phyloP scores from a whole-genome alignment of 1,140 invertebrate species.

The Drosophila jambulina region DNA sequence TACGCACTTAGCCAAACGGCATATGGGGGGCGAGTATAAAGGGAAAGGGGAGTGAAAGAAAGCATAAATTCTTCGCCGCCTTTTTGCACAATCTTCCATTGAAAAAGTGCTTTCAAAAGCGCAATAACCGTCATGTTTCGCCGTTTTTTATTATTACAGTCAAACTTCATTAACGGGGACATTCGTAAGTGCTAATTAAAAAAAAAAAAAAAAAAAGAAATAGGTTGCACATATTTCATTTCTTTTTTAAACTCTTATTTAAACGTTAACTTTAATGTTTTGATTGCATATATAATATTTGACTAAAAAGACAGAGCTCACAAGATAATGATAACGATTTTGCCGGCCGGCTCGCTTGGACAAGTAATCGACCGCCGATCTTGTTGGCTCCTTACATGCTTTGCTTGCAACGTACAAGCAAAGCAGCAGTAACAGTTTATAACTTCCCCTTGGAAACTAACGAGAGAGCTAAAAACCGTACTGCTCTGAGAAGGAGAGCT shows the following conservation, averaged over 20 bases:
- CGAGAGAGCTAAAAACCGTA: too few species aligned
- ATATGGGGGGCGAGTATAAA: background rate
- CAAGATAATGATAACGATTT: too few species aligned
- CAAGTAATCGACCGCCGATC: too few species aligned
- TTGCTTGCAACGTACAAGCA: background rate
- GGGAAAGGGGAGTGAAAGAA: conserved; percentile 18
- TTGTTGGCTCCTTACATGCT: background rate
- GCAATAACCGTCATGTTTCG: conserved; percentile 39
- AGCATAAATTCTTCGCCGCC: conserved; percentile 46
- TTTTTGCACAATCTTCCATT: conserved; percentile 52
- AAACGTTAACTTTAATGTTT: too few species aligned
- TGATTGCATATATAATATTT: too few species aligned
- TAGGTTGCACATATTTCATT: too few species aligned
- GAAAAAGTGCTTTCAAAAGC: conserved; percentile 67
- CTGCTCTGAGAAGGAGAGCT: too few species aligned
- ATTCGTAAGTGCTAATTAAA: background rate
- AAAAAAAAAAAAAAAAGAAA: too few species aligned
- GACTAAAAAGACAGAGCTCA: too few species aligned
- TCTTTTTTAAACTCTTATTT: too few species aligned
- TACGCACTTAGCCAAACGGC: conserved; percentile 41
- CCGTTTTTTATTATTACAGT: conserved; percentile 30
- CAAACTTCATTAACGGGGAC: background rate
- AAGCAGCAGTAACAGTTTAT: background rate
- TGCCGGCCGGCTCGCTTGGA: too few species aligned
- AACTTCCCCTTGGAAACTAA: too few species aligned